Base-by-base conservation (phyloP, 2,888 invertebrate species). In the Zootermopsis nevadensis region DNA sequence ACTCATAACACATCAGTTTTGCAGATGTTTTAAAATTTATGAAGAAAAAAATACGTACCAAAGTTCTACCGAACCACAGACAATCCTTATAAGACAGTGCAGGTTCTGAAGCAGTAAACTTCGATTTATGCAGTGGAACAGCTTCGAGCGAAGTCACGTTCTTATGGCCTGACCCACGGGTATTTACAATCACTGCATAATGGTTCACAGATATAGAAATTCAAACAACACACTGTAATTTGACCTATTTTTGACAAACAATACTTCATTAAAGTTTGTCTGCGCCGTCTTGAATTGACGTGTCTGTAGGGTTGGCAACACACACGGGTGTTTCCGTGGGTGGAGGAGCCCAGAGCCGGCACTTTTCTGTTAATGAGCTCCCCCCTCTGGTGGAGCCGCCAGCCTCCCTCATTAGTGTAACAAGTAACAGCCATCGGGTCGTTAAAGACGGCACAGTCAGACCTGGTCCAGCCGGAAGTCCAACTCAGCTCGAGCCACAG, bases 281-380 rank as follows among this genome's bases (percentile, higher is more conserved):
- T 60, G 1, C 1, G 60, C n/a, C n/a, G n/a, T 60, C 60, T 60
- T 48, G n/a, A 60, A 60, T 60, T 60, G n/a, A 60, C 60, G n/a
- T 60, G n/a, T 60, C 60, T n/a, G 27, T n/a, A n/a, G 60, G 60
- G n/a, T 15, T 60, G 60, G 60, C 60, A 60, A n/a, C 60, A 48
- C 38, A 76, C 27, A 76, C 27, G 76, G 74, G 38, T 76, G 42
- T 76, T 38, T n/a, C 55, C 60, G 35, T 66, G 79, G 60, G 35
- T 55, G 55, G 77, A 33, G 38, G 31, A n/a, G 72, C 53, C 55
- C 48, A 38, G 80, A n/a, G 48, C 72, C 30, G 69, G 72, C 83
- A 83, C 83, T 83, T 83, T 80, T 83, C 83, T 83, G 83, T 83
- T 83, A 83, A 83, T 83, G 83, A 83, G 83, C 83, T 83, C 69